Conservation (phyloP, 2,888 invertebrate species). For the Pandemis cinnamomeana region DNA sequence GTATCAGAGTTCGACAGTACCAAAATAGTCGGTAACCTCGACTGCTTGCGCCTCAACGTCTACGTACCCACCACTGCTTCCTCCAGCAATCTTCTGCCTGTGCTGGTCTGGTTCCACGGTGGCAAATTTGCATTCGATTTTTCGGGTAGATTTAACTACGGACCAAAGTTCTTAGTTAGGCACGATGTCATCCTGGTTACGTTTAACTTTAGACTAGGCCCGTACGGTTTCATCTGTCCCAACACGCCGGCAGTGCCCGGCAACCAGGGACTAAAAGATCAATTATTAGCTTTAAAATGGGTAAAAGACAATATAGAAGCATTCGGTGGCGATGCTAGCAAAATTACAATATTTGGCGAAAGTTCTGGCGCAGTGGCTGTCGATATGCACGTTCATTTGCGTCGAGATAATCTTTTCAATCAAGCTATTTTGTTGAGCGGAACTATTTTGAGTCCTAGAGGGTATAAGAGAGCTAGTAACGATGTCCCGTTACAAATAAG, state of each 20-base stretch:
- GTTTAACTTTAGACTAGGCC: constrained; percentile 66
- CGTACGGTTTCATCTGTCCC: constrained; percentile 69
- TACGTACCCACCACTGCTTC: constrained; percentile 60
- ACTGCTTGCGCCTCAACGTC: constrained; percentile 65
- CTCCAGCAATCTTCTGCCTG: constrained; percentile 55
- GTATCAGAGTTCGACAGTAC: constrained; percentile 48
- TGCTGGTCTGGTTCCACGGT: constrained; percentile 65
- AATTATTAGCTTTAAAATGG: constrained; percentile 63
- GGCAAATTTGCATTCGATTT: constrained; percentile 56
- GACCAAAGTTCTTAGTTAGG: constrained; percentile 60
- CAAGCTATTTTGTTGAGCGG: constrained; percentile 36
- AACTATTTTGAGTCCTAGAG: background rate
- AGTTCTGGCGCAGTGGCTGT: constrained; percentile 63
- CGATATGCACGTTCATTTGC: constrained; percentile 44
- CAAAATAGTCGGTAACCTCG: constrained; percentile 52
- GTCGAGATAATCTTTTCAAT: constrained; percentile 24
- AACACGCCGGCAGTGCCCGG: constrained; percentile 61
- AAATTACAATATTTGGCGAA: constrained; percentile 64
- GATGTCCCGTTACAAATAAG: constrained; percentile 19
- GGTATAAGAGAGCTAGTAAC: constrained; percentile 48
- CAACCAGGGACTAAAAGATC: constrained; percentile 70
- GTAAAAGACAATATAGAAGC: constrained; percentile 62
- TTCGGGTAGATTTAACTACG: constrained; percentile 52
- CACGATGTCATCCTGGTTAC: constrained; percentile 64
- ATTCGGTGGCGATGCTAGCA: constrained; percentile 63